Evolutionary conservation across 2,113 vertebrate genomes (phyloP), one percentile per base, ranked within the genome.

Genomic region (Corythaeola cristata): DNA sequence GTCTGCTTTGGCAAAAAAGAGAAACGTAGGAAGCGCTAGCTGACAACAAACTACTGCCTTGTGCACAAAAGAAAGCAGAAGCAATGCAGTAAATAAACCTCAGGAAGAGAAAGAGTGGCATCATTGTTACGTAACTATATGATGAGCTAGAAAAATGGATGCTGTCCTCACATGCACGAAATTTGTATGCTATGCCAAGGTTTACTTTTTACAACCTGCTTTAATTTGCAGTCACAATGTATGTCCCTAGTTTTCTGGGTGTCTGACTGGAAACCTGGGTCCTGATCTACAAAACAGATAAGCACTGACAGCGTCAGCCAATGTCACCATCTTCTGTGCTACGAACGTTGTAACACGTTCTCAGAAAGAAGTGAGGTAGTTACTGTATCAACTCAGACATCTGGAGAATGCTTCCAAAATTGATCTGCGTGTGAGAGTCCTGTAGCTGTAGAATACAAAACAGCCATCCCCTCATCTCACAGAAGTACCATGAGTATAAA

Each of bases 391-490:
- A 11, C 45, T 56, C 41, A n/a, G 15, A 21, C 35, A 66, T 8
- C 30, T 59, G 78, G 45, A 64, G 35, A 86, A 85, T 7, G 28
- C 45, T 80, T 44, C 71, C 84, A 72, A 28, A 63, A 66, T 4
- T 0, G 0, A 52, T 23, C 23, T 22, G 32, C 0, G 1, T 26
- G 37, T 5, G 45, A 0, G 30, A 67, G 81, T 11, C 24, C 49
- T 28, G 30, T 16, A 33, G 39, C 39, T 49, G 32, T 6, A 27
- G 19, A 56, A 33, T 2, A 53, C 39, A 39, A 20, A 78, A 82
- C 30, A 81, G 63, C 33, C 68, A 56, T 2, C 16, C 50, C n/a
- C 45, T n/a, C 18, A 7, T 1, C 26, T 47, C 53, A 18, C 58
- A 63, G 21, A 17, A 27, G 35, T 12, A 35, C 37, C 12, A 2